Evolutionary conservation across 2,888 invertebrate genomes (phyloP).

Genomic region (Spodoptera picta): DNA sequence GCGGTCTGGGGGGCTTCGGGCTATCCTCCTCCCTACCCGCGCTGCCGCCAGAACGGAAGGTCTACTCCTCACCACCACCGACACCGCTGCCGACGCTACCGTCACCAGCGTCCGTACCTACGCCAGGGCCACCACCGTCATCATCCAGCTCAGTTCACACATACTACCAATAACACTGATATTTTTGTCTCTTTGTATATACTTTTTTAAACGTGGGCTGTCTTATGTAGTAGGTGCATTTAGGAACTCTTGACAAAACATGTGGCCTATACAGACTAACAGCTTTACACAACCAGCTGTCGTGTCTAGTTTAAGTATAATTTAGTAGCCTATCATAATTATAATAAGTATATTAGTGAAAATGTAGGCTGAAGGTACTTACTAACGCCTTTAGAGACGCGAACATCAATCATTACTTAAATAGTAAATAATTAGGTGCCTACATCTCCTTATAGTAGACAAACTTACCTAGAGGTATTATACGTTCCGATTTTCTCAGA

Average conservation of each 20-base stretch:
- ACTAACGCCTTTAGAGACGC: neutral
- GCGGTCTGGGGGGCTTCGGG: conserved; percentile 76
- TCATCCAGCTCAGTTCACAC: conserved; percentile 78
- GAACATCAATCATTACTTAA: neutral
- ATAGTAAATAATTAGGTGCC: neutral
- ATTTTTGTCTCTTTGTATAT: no score
- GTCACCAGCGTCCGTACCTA: conserved; percentile 74
- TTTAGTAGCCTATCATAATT: no score
- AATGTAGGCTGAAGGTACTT: no score
- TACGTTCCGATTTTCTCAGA: neutral
- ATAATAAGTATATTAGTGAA: no score
- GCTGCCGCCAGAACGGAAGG: conserved; percentile 88
- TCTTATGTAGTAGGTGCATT: neutral
- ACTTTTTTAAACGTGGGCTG: no score
- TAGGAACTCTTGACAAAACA: no score
- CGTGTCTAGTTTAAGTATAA: no score
- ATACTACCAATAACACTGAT: conserved; percentile 64
- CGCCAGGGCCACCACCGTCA: conserved; percentile 79
- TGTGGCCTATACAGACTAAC: no score
- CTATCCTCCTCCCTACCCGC: conserved; percentile 78
- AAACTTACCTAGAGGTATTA: no score
- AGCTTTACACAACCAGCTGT: no score
- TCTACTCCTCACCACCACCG: conserved; percentile 87
- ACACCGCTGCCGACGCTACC: conserved; percentile 87
- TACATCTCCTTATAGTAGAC: neutral